Evolutionary conservation across 2,888 invertebrate species (phyloP).

Genomic region (Crepidodera aurea): DNA sequence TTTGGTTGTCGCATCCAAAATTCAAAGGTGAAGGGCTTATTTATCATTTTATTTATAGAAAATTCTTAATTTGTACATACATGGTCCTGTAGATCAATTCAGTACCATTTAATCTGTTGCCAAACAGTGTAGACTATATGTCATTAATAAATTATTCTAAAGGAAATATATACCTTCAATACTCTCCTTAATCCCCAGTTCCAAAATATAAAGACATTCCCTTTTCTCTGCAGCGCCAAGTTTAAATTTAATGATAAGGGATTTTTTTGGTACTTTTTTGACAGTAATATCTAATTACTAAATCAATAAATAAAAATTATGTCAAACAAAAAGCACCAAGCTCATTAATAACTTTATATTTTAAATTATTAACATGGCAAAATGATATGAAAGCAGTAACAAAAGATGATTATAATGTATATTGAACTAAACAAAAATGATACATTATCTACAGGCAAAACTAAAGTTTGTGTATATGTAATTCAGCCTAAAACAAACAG

Average conservation of each 20-base stretch:
- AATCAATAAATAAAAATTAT: too few species aligned
- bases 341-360: too few species aligned
- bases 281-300: too few species aligned
- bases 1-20: conserved; percentile 24
- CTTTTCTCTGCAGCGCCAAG: too few species aligned
- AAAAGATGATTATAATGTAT: neutral
- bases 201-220: too few species aligned
- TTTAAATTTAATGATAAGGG: too few species aligned
- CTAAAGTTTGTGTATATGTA: neutral
- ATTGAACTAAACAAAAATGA: neutral
- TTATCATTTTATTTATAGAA: conserved; percentile 21
- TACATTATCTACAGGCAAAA: conserved; percentile 2
- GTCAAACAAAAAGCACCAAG: too few species aligned
- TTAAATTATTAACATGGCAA: too few species aligned
- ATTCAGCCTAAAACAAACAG: neutral
- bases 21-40: conserved; percentile 41
- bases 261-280: too few species aligned
- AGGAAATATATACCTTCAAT: neutral
- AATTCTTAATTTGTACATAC: conserved; percentile 35
- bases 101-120: conserved; percentile 39
- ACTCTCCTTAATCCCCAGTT: neutral
- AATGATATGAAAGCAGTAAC: neutral
- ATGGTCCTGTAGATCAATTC: conserved; percentile 23
- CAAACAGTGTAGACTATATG: conserved; percentile 41
- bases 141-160: conserved; percentile 39